Evolutionary conservation across 2,888 invertebrate species (phyloP).

Genomic region (Drosophila mettleri): DNA sequence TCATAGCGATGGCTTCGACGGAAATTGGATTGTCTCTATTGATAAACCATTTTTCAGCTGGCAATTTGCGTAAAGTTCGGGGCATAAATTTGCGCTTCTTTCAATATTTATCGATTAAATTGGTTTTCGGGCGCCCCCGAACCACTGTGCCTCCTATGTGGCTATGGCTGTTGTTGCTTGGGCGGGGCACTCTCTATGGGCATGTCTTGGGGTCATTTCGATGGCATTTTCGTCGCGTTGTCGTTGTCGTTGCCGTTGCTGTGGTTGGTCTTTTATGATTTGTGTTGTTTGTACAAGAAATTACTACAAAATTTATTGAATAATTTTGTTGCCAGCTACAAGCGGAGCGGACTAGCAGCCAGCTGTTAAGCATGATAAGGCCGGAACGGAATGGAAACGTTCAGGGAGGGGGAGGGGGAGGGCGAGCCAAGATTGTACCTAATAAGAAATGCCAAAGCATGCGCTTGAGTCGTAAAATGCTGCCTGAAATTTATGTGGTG

Average conservation of each 20-base stretch:
- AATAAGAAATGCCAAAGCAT: constrained; percentile 78
- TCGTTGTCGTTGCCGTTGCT: constrained; percentile 12
- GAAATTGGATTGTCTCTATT: constrained; percentile 11
- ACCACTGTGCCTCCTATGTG: constrained; percentile 19
- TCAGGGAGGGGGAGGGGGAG: not conserved
- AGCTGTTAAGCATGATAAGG: constrained; percentile 46
- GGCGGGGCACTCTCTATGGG: constrained; percentile 10
- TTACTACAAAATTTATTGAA: constrained; percentile 81
- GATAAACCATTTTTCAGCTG: constrained; percentile 36
- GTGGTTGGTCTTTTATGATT: constrained; percentile 68
- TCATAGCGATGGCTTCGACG: not conserved
- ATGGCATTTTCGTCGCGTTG: constrained; percentile 22
- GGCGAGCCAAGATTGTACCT: constrained; percentile 54
- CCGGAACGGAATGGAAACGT: constrained; percentile 19
- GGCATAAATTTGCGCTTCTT: constrained; percentile 35
- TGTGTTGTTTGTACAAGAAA: constrained; percentile 77
- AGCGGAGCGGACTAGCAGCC: constrained; percentile 11
- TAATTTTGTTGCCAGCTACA: constrained; percentile 64
- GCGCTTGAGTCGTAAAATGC: constrained; percentile 75
- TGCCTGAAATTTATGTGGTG: constrained; percentile 72
- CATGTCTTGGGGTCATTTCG: constrained; percentile 38
- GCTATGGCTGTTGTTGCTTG: not conserved
- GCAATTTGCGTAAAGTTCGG: constrained; percentile 44
- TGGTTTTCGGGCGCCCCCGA: constrained; percentile 11
- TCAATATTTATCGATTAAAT: constrained; percentile 60